Percentiles rank a stretch among this genome's conserved stretches.
Conservation (phyloP, 2,113 vertebrate genomes). For the Macquaria ambigua region DNA sequence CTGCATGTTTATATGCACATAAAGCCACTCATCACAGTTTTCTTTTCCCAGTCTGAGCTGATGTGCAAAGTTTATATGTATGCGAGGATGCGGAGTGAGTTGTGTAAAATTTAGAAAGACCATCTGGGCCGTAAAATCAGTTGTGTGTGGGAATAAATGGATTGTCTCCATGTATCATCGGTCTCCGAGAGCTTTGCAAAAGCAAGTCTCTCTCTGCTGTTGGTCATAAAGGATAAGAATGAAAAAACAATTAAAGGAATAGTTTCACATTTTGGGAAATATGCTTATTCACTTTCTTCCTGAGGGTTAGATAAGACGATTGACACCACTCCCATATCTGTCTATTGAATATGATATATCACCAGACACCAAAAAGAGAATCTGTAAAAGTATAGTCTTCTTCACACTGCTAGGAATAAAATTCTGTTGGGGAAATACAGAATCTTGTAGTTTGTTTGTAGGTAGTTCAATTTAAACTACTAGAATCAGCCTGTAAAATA, state of each 20-base stretch:
- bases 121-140: conserved; percentile 2
- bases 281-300: neutral
- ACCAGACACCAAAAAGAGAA: no score
- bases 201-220: neutral
- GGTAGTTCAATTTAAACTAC: neutral
- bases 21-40: neutral
- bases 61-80: neutral
- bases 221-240: neutral
- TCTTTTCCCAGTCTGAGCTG: neutral
- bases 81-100: neutral
- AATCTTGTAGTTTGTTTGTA: neutral
- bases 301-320: neutral
- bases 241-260: neutral
- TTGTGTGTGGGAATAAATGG: conserved; percentile 1
- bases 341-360: neutral
- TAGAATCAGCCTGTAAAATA: neutral
- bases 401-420: neutral
- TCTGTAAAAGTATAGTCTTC: no score
- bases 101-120: neutral
- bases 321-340: neutral
- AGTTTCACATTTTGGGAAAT: neutral
- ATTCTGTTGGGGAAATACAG: neutral
- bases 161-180: neutral
- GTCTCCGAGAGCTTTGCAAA: neutral
- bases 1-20: neutral